A percentile compares a stretch with the other conserved stretches of the same genome.
phyloP scores from a whole-genome alignment of 2,113 vertebrate genomes.

The Triplophysa rosa region DNA sequence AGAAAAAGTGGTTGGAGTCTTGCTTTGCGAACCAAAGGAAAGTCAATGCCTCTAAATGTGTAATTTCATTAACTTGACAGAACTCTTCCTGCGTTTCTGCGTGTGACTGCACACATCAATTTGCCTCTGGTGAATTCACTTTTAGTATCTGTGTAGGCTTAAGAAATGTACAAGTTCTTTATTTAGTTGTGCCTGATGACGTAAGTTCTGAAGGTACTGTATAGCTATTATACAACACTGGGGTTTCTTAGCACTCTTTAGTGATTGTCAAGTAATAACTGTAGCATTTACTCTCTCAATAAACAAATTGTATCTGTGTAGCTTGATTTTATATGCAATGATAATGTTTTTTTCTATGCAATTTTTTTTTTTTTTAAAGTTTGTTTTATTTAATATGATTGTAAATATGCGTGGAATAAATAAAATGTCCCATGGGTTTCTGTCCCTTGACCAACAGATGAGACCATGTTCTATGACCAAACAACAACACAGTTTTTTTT shows the following conservation, averaged over 20 bases:
- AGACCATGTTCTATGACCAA: no score
- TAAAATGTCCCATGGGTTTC: not conserved
- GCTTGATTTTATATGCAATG: not conserved
- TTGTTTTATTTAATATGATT: not conserved
- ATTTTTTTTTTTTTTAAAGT: no score
- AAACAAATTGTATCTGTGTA: no score
- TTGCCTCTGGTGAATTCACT: not conserved
- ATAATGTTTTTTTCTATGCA: not conserved
- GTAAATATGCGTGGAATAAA: not conserved
- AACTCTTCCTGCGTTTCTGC: not conserved
- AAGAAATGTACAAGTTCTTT: no score
- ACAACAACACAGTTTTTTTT: no score
- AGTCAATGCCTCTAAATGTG: conserved; percentile 58
- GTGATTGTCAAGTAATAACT: no score
- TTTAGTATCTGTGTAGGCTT: not conserved
- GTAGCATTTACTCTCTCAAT: no score
- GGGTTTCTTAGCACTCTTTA: no score
- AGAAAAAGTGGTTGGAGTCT: conserved; percentile 73
- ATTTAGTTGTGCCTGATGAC: no score
- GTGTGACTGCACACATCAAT: not conserved
- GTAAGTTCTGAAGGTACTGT: no score
- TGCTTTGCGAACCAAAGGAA: conserved; percentile 72
- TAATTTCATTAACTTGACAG: conserved; percentile 52
- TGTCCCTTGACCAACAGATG: no score
- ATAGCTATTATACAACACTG: no score